Percentiles rank a stretch among this genome's conserved stretches.
Evolutionary conservation across 2,888 invertebrate species (phyloP).

Genomic region (Philereme transversata): DNA sequence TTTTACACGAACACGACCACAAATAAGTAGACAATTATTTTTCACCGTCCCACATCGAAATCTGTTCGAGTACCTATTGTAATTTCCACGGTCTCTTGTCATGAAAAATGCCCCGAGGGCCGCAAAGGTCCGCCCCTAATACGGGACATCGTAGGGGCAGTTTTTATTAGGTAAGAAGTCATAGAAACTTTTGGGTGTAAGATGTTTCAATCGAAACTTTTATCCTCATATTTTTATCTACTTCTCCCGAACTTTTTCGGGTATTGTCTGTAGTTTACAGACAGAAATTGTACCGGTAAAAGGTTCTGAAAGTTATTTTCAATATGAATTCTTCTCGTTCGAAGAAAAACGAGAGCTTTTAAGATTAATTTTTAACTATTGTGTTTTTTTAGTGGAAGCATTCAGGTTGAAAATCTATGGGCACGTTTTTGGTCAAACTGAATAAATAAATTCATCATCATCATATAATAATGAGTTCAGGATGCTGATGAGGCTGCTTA

Average conservation of each 20-base stretch:
- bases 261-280: not conserved
- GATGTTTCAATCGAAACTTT: conserved; percentile 30
- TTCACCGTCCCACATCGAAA: conserved; percentile 10
- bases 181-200: conserved; percentile 22
- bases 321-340: not conserved
- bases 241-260: conserved; percentile 12
- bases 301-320: not conserved
- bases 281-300: not conserved
- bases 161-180: conserved; percentile 29
- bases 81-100: conserved; percentile 31
- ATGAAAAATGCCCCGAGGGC: conserved; percentile 37
- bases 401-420: no score
- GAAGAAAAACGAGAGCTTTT: no score
- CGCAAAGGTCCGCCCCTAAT: conserved; percentile 30
- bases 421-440: no score
- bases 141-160: conserved; percentile 21
- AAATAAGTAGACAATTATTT: no score
- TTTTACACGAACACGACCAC: no score
- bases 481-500: no score
- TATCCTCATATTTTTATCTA: conserved; percentile 25
- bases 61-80: conserved; percentile 33
- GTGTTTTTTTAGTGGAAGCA: no score
- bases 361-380: no score
- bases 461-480: no score
- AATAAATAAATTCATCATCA: no score